Evolutionary conservation across 2,797 vertebrate species (phyloP).

Genomic region (Sebastes wilsoni): DNA sequence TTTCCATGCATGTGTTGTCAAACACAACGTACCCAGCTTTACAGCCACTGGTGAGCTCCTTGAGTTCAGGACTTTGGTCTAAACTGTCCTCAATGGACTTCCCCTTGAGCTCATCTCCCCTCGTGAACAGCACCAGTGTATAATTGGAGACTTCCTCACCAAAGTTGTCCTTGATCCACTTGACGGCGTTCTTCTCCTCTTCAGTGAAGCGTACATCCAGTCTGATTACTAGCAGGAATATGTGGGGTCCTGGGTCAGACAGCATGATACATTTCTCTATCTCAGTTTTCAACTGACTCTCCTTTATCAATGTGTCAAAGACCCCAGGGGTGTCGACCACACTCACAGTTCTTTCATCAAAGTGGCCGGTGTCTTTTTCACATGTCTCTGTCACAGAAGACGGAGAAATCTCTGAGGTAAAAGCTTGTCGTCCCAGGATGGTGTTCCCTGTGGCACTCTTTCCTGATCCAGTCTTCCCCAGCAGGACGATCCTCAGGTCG

Average conservation of each 20-base stretch:
- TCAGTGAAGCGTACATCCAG: constrained; percentile 34
- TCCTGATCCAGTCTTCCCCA: constrained; percentile 72
- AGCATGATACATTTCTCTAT: constrained; percentile 43
- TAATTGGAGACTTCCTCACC: constrained; percentile 41
- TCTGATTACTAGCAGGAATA: constrained; percentile 63
- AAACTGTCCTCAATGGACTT: background rate
- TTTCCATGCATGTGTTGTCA: constrained; percentile 32
- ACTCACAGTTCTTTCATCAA: constrained; percentile 22
- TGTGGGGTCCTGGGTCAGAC: constrained; percentile 64
- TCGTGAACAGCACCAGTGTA: constrained; percentile 58
- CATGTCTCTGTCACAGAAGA: constrained; percentile 53
- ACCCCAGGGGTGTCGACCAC: constrained; percentile 72
- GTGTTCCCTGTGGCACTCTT: constrained; percentile 72
- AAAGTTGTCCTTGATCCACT: constrained; percentile 56
- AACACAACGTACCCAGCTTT: constrained; percentile 44
- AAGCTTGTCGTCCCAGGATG: constrained; percentile 41
- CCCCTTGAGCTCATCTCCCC: constrained; percentile 24
- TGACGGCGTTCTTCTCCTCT: constrained; percentile 35
- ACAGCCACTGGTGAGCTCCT: background rate
- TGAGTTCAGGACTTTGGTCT: background rate
- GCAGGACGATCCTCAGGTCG: constrained; percentile 61
- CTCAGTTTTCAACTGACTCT: constrained; percentile 27
- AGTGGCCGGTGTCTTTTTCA: background rate
- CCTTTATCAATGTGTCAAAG: constrained; percentile 36
- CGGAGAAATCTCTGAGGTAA: background rate